These are phyloP conservation scores for Halictus ligatus DNA, from an alignment of 2,888 invertebrate species.

Conservation along the genomic window DNA sequence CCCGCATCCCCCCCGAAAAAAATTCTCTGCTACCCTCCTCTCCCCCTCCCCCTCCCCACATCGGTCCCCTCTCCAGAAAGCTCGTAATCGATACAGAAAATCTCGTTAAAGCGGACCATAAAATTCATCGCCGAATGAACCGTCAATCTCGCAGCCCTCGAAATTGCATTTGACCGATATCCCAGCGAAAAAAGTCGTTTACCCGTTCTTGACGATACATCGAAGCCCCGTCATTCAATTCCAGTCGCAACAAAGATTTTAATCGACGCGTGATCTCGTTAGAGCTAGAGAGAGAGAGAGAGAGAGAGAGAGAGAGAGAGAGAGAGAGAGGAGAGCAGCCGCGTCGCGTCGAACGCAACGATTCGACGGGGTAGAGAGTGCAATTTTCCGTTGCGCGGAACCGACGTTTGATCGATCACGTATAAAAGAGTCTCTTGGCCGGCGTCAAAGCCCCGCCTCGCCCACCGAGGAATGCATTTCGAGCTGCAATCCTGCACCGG, in stretches of 20 bases:
- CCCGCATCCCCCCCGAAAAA: neutral
- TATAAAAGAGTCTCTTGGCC: conserved; percentile 33
- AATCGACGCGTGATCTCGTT: conserved; percentile 46
- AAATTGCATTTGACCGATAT: conserved; percentile 19
- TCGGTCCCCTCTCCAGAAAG: neutral
- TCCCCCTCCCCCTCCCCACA: neutral
- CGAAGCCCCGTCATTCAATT: conserved; percentile 8
- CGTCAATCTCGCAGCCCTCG: conserved; percentile 22
- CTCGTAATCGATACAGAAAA: conserved; percentile 29
- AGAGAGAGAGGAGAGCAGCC: neutral
- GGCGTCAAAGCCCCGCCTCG: conserved; percentile 9
- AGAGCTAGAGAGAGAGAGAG: neutral
- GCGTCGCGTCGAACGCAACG: neutral
- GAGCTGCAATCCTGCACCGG: conserved; percentile 35
- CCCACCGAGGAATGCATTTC: conserved; percentile 49
- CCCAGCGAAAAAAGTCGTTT: conserved; percentile 19
- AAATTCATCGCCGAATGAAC: conserved; percentile 8
- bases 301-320: neutral
- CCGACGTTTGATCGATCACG: conserved; percentile 55
- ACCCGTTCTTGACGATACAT: conserved; percentile 24
- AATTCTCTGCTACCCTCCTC: neutral
- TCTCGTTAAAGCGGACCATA: conserved; percentile 39
- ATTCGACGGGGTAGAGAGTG: conserved; percentile 14
- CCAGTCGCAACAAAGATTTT: conserved; percentile 20
- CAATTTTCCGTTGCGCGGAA: conserved; percentile 33